A percentile compares a stretch with the other conserved stretches of the same genome.
phyloP scores from a whole-genome alignment of 2,888 invertebrate species.

The Agrilus mali region DNA sequence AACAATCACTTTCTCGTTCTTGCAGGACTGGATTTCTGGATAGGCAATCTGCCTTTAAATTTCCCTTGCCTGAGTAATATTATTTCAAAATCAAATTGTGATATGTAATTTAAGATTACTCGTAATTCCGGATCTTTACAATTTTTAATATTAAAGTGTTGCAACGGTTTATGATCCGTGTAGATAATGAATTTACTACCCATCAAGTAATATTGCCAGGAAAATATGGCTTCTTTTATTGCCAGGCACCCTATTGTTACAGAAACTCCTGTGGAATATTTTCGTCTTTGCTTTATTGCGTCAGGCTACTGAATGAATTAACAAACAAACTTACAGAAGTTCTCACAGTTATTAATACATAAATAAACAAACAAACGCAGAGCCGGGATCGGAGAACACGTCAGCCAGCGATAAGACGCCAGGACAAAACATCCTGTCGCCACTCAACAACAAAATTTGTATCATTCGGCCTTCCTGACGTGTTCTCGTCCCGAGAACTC shows the following conservation, averaged over 20 bases:
- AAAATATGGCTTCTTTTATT: conserved; percentile 16
- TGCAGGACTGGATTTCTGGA: conserved; percentile 10
- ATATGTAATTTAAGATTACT: conserved; percentile 12
- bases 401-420: no score
- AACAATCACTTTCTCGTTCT: conserved; percentile 5
- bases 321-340: no score
- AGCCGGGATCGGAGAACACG: no score
- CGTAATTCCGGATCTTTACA: conserved; percentile 16
- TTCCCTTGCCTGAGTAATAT: conserved; percentile 12
- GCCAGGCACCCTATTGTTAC: conserved; percentile 14
- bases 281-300: no score
- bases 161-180: conserved; percentile 16
- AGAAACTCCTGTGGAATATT: no score
- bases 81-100: conserved; percentile 14
- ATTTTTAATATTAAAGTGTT: conserved; percentile 12
- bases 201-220: conserved; percentile 17
- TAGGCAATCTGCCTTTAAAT: conserved; percentile 12
- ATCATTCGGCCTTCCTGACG: no score
- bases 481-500: no score
- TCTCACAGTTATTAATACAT: no score
- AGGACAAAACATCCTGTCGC: no score
- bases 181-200: conserved; percentile 14
- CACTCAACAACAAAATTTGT: no score
- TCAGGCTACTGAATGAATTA: no score
- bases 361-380: no score